These are phyloP conservation scores for Eira barbara DNA, from an alignment of 2,113 vertebrate genomes.

Conservation along the genomic window DNA sequence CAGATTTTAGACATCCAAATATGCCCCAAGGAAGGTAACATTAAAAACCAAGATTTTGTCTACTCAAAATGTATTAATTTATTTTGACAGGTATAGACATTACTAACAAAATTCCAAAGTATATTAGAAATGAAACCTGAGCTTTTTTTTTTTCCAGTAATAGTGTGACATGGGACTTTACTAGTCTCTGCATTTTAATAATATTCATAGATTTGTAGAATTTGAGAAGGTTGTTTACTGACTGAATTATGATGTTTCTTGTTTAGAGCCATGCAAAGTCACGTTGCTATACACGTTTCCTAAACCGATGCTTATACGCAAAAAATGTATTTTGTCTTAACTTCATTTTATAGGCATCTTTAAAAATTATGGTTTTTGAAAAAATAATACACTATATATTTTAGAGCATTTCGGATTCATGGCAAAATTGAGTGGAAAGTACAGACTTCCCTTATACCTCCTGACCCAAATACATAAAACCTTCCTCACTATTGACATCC, in stretches of 20 bases:
- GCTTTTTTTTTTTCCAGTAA: neutral
- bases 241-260: neutral
- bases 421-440: neutral
- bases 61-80: slow-evolving; percentile 71
- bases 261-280: neutral
- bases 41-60: slow-evolving; percentile 59
- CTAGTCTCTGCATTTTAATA: slow-evolving; percentile 27
- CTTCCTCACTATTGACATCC: neutral
- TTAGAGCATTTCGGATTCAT: neutral
- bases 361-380: neutral
- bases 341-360: neutral
- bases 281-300: neutral
- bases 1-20: slow-evolving; percentile 66
- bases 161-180: slow-evolving; percentile 28
- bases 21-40: slow-evolving; percentile 59
- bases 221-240: neutral
- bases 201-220: neutral
- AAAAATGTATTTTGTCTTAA: neutral
- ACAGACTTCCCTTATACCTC: neutral
- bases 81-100: slow-evolving; percentile 69
- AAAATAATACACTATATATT: neutral
- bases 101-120: slow-evolving; percentile 61
- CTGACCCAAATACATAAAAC: neutral
- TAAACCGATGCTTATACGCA: neutral
- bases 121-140: slow-evolving; percentile 47